phyloP scores from a whole-genome alignment of 1,140 invertebrate species.

The Aradophagus sp. region DNA sequence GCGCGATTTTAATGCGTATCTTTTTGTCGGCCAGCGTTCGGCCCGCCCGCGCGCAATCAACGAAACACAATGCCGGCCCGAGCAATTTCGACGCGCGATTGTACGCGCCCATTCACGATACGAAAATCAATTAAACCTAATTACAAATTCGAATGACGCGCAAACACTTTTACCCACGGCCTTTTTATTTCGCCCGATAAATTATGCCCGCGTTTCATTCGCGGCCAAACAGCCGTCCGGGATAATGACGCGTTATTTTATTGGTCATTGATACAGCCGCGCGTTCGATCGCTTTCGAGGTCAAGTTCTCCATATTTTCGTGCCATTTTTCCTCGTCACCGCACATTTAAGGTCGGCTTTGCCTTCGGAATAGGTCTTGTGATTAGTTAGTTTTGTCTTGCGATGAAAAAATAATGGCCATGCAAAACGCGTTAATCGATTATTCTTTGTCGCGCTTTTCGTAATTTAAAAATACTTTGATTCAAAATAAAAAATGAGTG shows the following conservation, averaged over 20 bases:
- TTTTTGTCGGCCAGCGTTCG: slow-evolving; percentile 39
- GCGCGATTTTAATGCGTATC: slow-evolving; percentile 43
- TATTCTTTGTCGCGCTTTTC: too few species aligned
- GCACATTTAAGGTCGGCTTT: background rate
- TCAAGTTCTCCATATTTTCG: slow-evolving; percentile 11
- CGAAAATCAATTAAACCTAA: slow-evolving; percentile 50
- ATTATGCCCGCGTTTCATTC: slow-evolving; percentile 34
- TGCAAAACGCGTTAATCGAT: too few species aligned
- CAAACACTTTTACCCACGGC: slow-evolving; percentile 26
- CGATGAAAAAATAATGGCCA: too few species aligned
- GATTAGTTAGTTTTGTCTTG: too few species aligned
- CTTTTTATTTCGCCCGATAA: slow-evolving; percentile 24
- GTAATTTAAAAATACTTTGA: too few species aligned
- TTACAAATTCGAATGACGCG: slow-evolving; percentile 39
- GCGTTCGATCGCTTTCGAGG: slow-evolving; percentile 12
- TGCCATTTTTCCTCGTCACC: background rate
- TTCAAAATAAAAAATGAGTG: too few species aligned
- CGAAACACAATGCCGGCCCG: slow-evolving; percentile 39
- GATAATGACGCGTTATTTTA: slow-evolving; percentile 32
- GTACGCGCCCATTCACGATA: slow-evolving; percentile 37
- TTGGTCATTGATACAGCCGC: slow-evolving; percentile 23
- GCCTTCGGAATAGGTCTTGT: too few species aligned
- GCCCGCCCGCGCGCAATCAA: slow-evolving; percentile 26
- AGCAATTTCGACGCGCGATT: slow-evolving; percentile 31
- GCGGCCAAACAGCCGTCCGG: slow-evolving; percentile 9